Evolutionary conservation across 2,888 invertebrate species (phyloP).

Genomic region (Hedychridium roseum): DNA sequence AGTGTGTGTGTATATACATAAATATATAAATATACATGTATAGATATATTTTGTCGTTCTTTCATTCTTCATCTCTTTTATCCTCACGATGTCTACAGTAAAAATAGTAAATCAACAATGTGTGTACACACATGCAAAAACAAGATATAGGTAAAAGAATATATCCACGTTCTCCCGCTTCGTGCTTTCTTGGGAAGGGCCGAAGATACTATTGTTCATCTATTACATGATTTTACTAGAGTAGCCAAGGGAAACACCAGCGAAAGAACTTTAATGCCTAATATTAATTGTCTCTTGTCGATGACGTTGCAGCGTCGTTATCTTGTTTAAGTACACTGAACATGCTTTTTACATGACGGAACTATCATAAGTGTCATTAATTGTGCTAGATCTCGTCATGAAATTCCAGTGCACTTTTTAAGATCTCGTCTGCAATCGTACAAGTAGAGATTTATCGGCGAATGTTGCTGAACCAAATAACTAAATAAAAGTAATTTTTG

Average conservation of each 20-base stretch:
- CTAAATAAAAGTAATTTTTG: slow-evolving; percentile 63
- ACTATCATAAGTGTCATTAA: no score
- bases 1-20: slow-evolving; percentile 8
- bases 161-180: slow-evolving; percentile 7
- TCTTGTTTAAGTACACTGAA: no score
- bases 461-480: slow-evolving; percentile 35
- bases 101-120: slow-evolving; percentile 47
- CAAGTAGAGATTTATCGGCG: slow-evolving; percentile 15
- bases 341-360: no score
- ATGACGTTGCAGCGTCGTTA: no score
- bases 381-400: no score
- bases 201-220: not conserved
- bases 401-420: no score
- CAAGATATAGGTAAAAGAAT: slow-evolving; percentile 17
- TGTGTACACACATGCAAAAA: slow-evolving; percentile 45
- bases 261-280: no score
- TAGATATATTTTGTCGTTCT: not conserved
- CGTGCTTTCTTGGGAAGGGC: slow-evolving; percentile 11
- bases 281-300: no score
- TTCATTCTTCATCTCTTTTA: slow-evolving; percentile 13
- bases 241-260: no score
- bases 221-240: no score
- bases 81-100: slow-evolving; percentile 30
- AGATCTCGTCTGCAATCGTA: no score
- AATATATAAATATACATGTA: not conserved